Evolutionary conservation across 1,140 invertebrate genomes (phyloP).

Genomic region (Atta colombica): DNA sequence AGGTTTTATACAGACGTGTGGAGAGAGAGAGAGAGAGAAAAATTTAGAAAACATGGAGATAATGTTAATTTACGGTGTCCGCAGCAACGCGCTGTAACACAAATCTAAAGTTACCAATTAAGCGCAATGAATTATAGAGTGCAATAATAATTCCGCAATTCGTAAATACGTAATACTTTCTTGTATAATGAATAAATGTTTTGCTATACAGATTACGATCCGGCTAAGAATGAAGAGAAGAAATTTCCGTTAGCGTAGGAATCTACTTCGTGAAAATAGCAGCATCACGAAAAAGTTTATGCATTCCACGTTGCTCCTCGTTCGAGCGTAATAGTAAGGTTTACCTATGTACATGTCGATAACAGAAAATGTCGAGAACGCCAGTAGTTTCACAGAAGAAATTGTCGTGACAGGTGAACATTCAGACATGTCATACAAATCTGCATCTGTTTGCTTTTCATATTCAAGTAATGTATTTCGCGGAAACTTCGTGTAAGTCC

Average conservation of each 20-base stretch:
- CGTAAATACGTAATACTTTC: not conserved
- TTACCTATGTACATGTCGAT: constrained; percentile 20
- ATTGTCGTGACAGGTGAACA: constrained; percentile 12
- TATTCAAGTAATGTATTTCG: constrained; percentile 16
- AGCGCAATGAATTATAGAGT: constrained; percentile 30
- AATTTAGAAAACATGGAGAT: constrained; percentile 40
- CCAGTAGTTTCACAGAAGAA: constrained; percentile 17
- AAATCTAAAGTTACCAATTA: constrained; percentile 26
- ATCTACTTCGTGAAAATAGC: not conserved
- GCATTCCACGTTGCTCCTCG: not conserved
- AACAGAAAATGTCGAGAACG: constrained; percentile 33
- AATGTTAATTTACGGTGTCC: constrained; percentile 57
- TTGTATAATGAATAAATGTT: constrained; percentile 44
- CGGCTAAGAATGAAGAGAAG: not conserved
- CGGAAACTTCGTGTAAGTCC: constrained; percentile 22
- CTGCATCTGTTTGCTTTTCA: constrained; percentile 23
- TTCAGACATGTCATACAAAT: constrained; percentile 25
- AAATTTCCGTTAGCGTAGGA: not conserved
- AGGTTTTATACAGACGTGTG: constrained; percentile 32
- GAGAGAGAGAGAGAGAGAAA: not conserved
- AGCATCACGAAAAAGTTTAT: constrained; percentile 1
- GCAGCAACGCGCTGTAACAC: not conserved
- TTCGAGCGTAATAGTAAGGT: constrained; percentile 5
- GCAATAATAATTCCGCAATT: constrained; percentile 37
- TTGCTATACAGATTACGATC: constrained; percentile 11